phyloP scores from a whole-genome alignment of 2,113 vertebrate genomes.

The Epinephelus moara region DNA sequence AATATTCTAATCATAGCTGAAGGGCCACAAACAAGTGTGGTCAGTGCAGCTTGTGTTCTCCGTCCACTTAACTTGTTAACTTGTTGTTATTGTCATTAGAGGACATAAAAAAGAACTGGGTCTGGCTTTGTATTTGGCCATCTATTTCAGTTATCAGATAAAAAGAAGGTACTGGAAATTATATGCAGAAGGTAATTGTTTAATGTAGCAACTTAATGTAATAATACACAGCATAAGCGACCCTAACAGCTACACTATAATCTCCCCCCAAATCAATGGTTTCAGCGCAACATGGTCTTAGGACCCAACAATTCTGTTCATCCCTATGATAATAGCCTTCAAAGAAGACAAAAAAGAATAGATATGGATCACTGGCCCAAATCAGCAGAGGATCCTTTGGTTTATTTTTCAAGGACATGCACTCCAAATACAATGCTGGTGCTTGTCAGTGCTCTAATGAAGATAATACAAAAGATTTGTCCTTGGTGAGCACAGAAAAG shows the following conservation, averaged over 20 bases:
- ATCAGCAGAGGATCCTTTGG: background rate
- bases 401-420: conserved; percentile 17
- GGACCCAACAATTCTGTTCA: background rate
- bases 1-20: background rate
- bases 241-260: background rate
- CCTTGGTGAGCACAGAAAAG: conserved; percentile 17
- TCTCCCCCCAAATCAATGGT: background rate
- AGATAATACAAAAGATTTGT: conserved; percentile 23
- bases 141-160: conserved; percentile 36
- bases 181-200: background rate
- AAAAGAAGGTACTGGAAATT: conserved; percentile 7
- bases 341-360: background rate
- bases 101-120: background rate
- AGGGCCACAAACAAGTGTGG: too few species aligned
- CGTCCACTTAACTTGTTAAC: too few species aligned
- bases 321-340: background rate
- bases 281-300: background rate
- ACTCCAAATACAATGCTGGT: background rate
- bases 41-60: background rate
- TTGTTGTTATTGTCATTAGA: too few species aligned
- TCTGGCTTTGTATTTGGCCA: conserved; percentile 34
- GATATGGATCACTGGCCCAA: background rate
- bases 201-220: background rate
- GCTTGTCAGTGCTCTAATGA: background rate
- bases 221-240: background rate